These are phyloP conservation scores for Rhabditoides inermis DNA, from an alignment of 2,888 invertebrate genomes.

Conservation along the genomic window DNA sequence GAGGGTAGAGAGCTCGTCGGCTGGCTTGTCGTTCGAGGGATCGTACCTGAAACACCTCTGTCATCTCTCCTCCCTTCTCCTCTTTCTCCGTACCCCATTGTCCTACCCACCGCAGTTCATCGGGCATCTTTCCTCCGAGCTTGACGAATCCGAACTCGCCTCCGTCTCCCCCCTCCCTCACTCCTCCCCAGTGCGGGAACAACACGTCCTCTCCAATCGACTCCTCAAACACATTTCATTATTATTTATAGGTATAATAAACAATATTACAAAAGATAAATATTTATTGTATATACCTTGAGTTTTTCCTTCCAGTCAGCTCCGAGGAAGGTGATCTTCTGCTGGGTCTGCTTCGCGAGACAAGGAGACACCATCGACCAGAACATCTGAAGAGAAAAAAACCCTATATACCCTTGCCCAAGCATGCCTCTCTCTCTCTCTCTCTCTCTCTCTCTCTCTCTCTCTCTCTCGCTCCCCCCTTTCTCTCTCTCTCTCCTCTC, in stretches of 20 bases:
- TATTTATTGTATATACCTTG: slow-evolving; percentile 16
- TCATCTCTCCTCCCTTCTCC: neutral
- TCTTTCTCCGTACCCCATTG: too few relatives aligned
- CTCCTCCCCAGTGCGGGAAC: slow-evolving; percentile 45
- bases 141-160: slow-evolving; percentile 37
- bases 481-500: slow-evolving; percentile 17
- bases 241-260: neutral
- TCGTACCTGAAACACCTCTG: slow-evolving; percentile 23
- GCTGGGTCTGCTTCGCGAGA: slow-evolving; percentile 41
- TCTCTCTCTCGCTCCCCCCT: slow-evolving; percentile 6
- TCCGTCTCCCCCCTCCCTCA: slow-evolving; percentile 26
- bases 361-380: slow-evolving; percentile 41
- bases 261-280: too few relatives aligned
- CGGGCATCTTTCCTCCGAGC: slow-evolving; percentile 45
- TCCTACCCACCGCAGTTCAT: slow-evolving; percentile 17
- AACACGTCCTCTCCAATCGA: slow-evolving; percentile 38
- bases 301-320: slow-evolving; percentile 42
- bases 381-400: slow-evolving; percentile 20
- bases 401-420: too few relatives aligned
- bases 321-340: slow-evolving; percentile 42
- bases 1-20: slow-evolving; percentile 30
- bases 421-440: too few relatives aligned
- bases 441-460: neutral
- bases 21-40: slow-evolving; percentile 26
- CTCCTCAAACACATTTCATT: slow-evolving; percentile 18